Evolutionary conservation across 2,888 invertebrate species (phyloP), one percentile per base, ranked within the genome.

Genomic region (Parnassius mnemosyne): DNA sequence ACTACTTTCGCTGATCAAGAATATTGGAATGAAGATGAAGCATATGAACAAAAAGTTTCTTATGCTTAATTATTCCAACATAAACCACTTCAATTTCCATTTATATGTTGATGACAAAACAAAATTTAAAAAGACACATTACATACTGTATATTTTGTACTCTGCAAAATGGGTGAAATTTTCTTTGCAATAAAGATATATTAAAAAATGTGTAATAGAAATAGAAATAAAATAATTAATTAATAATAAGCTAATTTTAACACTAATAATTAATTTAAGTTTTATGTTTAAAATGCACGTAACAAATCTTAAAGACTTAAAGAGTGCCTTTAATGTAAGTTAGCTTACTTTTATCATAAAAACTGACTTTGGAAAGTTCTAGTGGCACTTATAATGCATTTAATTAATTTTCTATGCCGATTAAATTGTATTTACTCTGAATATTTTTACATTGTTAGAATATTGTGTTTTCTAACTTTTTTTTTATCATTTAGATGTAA

Each of bases 21-120:
- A 57, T 93, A 94, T 60, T 94, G 95, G 94, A 80, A 77, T 69
- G 93, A 94, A 54, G 94, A 93, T 50, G 93, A 93, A 71, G 92
- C 92, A 1, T 95, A 95, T 79, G 93, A 94, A 69, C 94, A 94
- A 73, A 92, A 93, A 75, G 92, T 93, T n/a, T 93, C 93, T 3
- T 93, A 92, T 85, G 93, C 93, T 53, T 93, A 83, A 57, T 50
- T 49, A 9, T 34, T 34, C 34, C 7, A 34, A 1, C 34, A 34
- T 34, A 34, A 7, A 34, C 34, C 13, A 9, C 13, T 49, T 49
- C 7, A 12, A 47, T 47, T 1, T 34, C 7, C 34, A 34, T 34
- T 34, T 34, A 34, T n/a, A 47, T n/a, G 11, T 47, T 47, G 1
- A 5, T n/a, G 7, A 5, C 47, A 12, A 47, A 7, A n/a, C 11